Percentiles rank a stretch among this genome's conserved stretches.
These are phyloP conservation scores for Lucinisca nassula DNA, from an alignment of 2,888 invertebrate genomes.

Conservation along the genomic window DNA sequence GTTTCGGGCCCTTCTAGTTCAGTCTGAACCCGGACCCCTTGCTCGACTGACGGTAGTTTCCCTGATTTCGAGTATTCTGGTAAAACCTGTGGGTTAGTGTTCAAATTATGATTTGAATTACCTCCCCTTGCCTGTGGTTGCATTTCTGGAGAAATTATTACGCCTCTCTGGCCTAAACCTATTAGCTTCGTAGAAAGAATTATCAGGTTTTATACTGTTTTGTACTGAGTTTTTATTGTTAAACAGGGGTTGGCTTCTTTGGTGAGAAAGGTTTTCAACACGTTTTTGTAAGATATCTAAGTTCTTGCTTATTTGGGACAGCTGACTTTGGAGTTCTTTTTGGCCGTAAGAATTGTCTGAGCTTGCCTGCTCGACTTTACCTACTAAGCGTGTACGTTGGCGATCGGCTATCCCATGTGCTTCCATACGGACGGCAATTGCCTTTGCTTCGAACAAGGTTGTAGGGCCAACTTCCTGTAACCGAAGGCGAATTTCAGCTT, in stretches of 20 bases:
- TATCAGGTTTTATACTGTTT: not conserved
- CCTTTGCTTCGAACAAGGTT: slow-evolving; percentile 39
- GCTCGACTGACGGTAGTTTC: slow-evolving; percentile 28
- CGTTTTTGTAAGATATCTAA: not conserved
- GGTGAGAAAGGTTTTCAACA: not conserved
- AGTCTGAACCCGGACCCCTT: slow-evolving; percentile 30
- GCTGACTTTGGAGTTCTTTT: not conserved
- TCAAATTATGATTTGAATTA: not conserved
- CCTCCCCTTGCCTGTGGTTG: not conserved
- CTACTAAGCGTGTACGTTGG: slow-evolving; percentile 20
- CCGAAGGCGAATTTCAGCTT: too few relatives aligned
- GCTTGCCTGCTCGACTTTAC: not conserved
- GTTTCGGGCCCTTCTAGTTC: slow-evolving; percentile 20
- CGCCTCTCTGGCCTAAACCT: not conserved
- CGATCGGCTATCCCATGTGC: slow-evolving; percentile 43
- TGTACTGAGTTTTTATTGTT: not conserved
- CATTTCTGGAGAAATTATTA: not conserved
- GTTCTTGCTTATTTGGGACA: not conserved
- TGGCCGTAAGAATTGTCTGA: not conserved
- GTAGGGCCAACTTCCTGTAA: slow-evolving; percentile 39
- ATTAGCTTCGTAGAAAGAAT: not conserved
- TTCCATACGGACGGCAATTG: slow-evolving; percentile 49
- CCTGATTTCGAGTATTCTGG: not conserved
- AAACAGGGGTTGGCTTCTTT: not conserved
- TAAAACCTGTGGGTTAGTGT: not conserved